phyloP scores from a whole-genome alignment of 2,888 invertebrate species.

The Drosophila differens region DNA sequence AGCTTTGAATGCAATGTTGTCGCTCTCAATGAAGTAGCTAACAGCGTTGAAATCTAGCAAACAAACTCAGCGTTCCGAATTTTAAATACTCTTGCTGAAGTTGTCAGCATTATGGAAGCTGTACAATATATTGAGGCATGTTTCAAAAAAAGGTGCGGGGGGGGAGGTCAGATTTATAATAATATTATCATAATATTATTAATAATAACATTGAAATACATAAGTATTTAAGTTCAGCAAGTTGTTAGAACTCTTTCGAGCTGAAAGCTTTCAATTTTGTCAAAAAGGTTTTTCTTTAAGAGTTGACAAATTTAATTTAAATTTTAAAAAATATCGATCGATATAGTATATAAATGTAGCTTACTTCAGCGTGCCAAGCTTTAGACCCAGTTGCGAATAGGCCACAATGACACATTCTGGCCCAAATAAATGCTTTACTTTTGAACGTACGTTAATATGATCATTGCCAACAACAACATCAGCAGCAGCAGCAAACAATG shows the following conservation, averaged over 20 bases:
- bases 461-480: constrained; percentile 29
- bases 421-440: background rate
- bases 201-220: background rate
- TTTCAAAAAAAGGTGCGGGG: background rate
- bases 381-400: constrained; percentile 3
- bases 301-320: background rate
- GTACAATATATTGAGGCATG: background rate
- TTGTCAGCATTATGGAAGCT: background rate
- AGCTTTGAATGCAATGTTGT: constrained; percentile 33
- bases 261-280: background rate
- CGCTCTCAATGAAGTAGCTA: constrained; percentile 13
- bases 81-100: constrained; percentile 6
- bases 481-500: constrained; percentile 20
- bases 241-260: background rate
- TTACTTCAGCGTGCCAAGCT: background rate
- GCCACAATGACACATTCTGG: background rate
- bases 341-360: background rate
- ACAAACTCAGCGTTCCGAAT: background rate
- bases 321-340: background rate
- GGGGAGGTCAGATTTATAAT: background rate
- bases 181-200: background rate
- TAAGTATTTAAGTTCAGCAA: background rate
- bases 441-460: constrained; percentile 12
- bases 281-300: background rate
- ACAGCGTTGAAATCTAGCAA: background rate